Base-by-base conservation (phyloP, 2,888 invertebrate genomes). In the Eumacrocentrus americanus region DNA sequence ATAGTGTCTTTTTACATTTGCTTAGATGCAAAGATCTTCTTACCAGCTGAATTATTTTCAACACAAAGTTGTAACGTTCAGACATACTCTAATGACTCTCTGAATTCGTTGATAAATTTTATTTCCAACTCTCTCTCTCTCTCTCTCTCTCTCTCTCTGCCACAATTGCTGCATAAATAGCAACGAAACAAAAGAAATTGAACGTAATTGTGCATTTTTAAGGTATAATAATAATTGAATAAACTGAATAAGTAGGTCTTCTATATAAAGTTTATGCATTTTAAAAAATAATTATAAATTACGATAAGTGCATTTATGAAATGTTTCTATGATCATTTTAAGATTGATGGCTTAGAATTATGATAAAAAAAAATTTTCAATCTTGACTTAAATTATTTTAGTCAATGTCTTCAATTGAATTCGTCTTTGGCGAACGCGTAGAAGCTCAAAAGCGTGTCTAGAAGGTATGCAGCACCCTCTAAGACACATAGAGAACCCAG, bases 401-500 rank as follows among this genome's bases (percentile, higher is more conserved):
- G n/a, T n/a, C n/a, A n/a, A n/a, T n/a, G n/a, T n/a, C n/a, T 51
- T 58, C 67, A 74, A 61, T 72, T 68, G 47, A 83, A 86, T 82
- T 86, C 85, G 46, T 88, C 88, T 78, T 90, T 89, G 25, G 88
- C 87, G 76, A 86, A 90, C 72, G 91, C 89, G 72, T 92, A 85
- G 72, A 90, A 88, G 23, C 91, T 87, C 34, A 94, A 79, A 0
- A 91, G 90, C 0, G 91, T 88, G 71, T 94, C 94, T n/a, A 92
- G 79, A 6, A 94, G 81, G 76, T 92, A 94, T 0, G 90, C 84
- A 0, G 92, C 92, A 9, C 91, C 92, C 71, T 89, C 88, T 67
- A 94, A 84, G 51, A 94, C 87, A 77, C 92, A 92, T 14, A 94
- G 82, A 2, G 91, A 85, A 9, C 94, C 94, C 68, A 94, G 83